Evolutionary conservation across 2,113 vertebrate species (phyloP), one percentile per base, ranked within the genome.

Genomic region (Etheostoma cragini): DNA sequence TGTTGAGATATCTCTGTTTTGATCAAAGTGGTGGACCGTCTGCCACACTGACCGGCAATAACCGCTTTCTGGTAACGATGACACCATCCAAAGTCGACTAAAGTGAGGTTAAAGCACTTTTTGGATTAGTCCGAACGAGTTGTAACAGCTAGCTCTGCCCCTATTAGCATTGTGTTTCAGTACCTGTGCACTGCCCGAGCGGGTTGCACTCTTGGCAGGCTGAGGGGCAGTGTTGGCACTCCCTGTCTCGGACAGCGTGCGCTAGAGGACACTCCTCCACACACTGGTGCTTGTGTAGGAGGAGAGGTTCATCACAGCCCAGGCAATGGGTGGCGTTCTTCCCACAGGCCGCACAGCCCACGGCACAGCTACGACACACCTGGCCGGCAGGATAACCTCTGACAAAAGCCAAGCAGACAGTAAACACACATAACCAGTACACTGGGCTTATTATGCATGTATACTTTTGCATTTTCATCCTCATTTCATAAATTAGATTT

Each of bases 121-220:
- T 14, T 17, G 49, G 12, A 19, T 63, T 2, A 21, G 8, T 22
- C 53, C 26, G 7, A 69, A 47, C 1, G 11, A 71, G 26, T 62
- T 60, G 15, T 1, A 30, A n/a, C 1, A 42, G 19, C 47, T 16
- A 11, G 15, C 22, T 65, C 19, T 22, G 17, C 45, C 1, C 13
- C 11, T 2, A 8, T 75, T 35, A 35, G 16, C n/a, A 3, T 16
- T 42, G 17, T 52, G 52, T 21, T 81, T 76, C 91, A 3, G 45
- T 69, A 99, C 97, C 97, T 96, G 96, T 95, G 89, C 98, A 99
- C 12, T 63, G 91, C 52, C 93, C 78, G 0, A 94, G 61, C 0
- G 94, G 87, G 85, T 92, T 85, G 79, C 98, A 99, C n/a, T 95
- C 92, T 63, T 91, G 93, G 86, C 98, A 99, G 91, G 70, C 93